Evolutionary conservation across 2,797 vertebrate species (phyloP), one percentile per base, ranked within the genome.

Genomic region (Syndactyla subalaris): DNA sequence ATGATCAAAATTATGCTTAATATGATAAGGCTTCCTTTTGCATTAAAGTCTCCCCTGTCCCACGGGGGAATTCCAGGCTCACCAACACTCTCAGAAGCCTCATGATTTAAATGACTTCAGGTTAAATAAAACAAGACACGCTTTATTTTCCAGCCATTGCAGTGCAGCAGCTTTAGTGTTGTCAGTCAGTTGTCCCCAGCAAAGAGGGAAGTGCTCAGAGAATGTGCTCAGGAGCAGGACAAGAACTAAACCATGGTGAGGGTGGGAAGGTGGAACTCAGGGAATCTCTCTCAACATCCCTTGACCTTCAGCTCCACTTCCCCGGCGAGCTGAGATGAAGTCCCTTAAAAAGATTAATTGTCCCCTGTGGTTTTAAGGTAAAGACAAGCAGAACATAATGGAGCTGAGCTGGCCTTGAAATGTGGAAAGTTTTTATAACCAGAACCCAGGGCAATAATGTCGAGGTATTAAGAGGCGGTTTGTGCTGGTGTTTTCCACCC

Each of bases 1-100:
- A 85, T 5, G 82, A 95, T 94, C 94, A 91, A 92, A 93, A 88
- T 85, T 75, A 65, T 48, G 29, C 57, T 81, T 92, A 90, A 95
- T 87, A 17, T 85, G 91, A 46, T 87, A 94, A 96, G 80, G 38
- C 72, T 94, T 95, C 73, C 39, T 79, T 89, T 87, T 82, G 59
- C 63, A 85, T 85, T 84, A 67, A 88, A 87, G 39, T 36, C 52
- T 93, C 55, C 72, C 49, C 23, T 7, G 24, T 32, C 85, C 38
- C 82, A 61, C 66, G 43, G 62, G 90, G 80, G 87, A 96, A 92
- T 87, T 93, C 18, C 29, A 38, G 82, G 62, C 74, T 87, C 72
- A 8, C 63, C 23, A 45, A 79, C 46, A 11, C 57, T 91, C 79
- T 90, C 61, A 75, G 61, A 68, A 95, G 79, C 70, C 71, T 87